Evolutionary conservation across 2,888 invertebrate genomes (phyloP), one percentile per base, ranked within the genome.

Genomic region (Noctua pronuba): DNA sequence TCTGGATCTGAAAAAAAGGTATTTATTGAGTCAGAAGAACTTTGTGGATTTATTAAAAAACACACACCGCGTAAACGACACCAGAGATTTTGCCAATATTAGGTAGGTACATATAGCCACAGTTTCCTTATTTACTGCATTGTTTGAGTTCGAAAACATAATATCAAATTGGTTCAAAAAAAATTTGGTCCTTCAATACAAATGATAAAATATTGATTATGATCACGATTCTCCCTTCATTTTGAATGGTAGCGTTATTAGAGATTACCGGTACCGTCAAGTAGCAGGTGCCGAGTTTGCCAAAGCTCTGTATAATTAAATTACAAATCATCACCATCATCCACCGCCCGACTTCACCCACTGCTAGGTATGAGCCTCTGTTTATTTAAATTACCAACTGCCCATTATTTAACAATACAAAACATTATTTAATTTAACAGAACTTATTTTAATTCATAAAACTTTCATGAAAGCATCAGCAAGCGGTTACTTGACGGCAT

Each of bases 1-100:
- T 77, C 78, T 65, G 85, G 71, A 69, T 86, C 92, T 92, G 87
- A n/a, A 89, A 89, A 8, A 76, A 62, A 11, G 2, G 1, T 13
- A 5, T 21, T 21, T 38, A n/a, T 49, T 86, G 1, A 79, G 75
- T n/a, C 1, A 35, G 7, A 6, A 38, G 24, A 62, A 66, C 21
- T 18, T 65, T 10, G 16, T 2, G 13, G 1, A 24, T 31, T 24
- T 18, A 41, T 0, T 7, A 62, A 60, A 67, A 58, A 35, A 16
- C 28, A 49, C 31, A 60, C 46, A 55, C 66, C 60, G 28, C 6
- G 67, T 70, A 21, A 38, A 84, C 79, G 86, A 75, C 75, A 7
- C 73, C 86, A 86, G 84, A 75, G 79, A 71, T 24, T 35, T 35
- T 60, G 44, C 83, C 44, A 70, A 64, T 60, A 16, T 31, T 18